These are phyloP conservation scores for Alethe castanea DNA, from an alignment of 2,113 vertebrate species.

Conservation along the genomic window DNA sequence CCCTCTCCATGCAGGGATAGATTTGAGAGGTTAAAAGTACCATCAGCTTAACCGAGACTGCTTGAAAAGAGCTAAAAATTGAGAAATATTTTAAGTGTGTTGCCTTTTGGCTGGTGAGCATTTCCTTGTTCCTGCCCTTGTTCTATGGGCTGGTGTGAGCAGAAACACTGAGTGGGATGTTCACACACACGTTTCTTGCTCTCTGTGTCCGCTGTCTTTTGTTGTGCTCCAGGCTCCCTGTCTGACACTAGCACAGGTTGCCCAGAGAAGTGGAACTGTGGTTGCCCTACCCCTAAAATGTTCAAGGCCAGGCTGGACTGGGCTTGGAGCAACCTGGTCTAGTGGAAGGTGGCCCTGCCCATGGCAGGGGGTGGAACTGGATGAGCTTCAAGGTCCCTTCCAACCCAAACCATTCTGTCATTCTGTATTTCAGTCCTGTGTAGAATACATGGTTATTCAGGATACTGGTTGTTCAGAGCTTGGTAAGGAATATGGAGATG, in stretches of 20 bases:
- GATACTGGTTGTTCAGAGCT: not conserved
- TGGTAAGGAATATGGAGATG: not conserved
- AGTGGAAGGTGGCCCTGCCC: not conserved
- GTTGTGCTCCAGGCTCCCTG: not conserved
- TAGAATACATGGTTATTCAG: not conserved
- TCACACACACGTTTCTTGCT: not conserved
- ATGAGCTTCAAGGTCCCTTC: not conserved
- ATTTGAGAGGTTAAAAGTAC: conserved; percentile 15
- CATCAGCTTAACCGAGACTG: not conserved
- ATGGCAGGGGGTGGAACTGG: not conserved
- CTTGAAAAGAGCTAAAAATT: conserved; percentile 13
- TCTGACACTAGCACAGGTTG: not conserved
- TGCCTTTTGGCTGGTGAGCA: not conserved
- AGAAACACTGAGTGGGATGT: not conserved
- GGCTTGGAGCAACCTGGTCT: not conserved
- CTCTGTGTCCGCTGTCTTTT: not conserved
- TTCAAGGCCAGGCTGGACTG: not conserved
- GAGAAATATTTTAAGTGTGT: not conserved
- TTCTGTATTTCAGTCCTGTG: not conserved
- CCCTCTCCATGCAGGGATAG: not conserved
- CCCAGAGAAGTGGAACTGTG: not conserved
- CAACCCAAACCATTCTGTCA: not conserved
- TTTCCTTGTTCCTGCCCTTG: not conserved
- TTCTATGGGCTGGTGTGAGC: not conserved
- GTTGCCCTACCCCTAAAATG: not conserved